These are phyloP conservation scores for Ancistrus triradiatus DNA, from an alignment of 2,113 vertebrate genomes.

Conservation along the genomic window DNA sequence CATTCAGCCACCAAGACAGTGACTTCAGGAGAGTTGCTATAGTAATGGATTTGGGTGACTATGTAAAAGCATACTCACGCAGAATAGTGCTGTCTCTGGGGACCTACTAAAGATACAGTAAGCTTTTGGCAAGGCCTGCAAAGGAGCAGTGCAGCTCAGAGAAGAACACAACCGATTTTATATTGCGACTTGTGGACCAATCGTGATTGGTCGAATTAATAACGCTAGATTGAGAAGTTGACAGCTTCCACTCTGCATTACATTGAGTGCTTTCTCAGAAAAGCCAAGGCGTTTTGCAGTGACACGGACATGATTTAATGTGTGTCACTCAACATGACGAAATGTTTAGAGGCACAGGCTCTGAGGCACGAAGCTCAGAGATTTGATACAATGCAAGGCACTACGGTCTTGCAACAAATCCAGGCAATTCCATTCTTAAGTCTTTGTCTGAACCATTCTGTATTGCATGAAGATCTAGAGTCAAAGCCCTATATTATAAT, in stretches of 20 bases:
- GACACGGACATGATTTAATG: neutral
- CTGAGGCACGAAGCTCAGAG: neutral
- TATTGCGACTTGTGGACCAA: neutral
- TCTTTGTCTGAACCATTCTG: too few species aligned
- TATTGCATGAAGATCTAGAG: too few species aligned
- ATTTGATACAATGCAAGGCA: neutral
- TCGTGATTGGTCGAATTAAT: neutral
- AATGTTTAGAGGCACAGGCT: neutral
- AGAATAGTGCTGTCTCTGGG: conserved; percentile 2
- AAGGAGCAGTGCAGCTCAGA: conserved; percentile 6
- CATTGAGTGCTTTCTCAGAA: neutral
- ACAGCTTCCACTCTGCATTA: too few species aligned
- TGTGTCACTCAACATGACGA: conserved; percentile 1
- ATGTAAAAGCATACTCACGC: conserved; percentile 11
- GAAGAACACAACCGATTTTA: neutral
- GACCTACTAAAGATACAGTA: conserved; percentile 5
- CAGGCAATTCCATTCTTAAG: too few species aligned
- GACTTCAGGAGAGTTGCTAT: conserved; percentile 6
- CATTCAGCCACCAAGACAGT: neutral
- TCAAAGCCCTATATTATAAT: too few species aligned
- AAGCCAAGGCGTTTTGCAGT: neutral
- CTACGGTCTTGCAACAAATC: too few species aligned
- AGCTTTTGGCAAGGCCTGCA: conserved; percentile 7
- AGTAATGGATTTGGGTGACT: conserved; percentile 21
- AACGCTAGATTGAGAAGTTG: neutral